phyloP scores from a whole-genome alignment of 53 echinoderm and acorn worm genomes.

The Echinarachnius parma region DNA sequence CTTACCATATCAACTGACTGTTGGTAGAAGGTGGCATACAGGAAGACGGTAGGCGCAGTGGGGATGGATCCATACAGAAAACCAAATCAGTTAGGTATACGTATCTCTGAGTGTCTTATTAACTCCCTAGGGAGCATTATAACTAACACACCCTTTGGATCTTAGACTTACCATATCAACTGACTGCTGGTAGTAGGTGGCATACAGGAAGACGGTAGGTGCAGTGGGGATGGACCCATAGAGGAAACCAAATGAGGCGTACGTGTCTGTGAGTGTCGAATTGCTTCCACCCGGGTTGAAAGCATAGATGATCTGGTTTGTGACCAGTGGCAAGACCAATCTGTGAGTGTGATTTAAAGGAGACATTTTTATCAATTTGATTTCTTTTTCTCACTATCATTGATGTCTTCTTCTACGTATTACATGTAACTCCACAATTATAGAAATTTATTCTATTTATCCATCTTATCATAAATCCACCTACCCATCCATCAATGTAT shows the following conservation, averaged over 20 bases:
- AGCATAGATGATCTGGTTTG: slow-evolving; percentile 56
- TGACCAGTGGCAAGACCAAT: slow-evolving; percentile 65
- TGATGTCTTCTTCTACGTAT: too few species aligned
- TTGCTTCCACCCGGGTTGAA: slow-evolving; percentile 63
- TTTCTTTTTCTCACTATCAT: too few species aligned
- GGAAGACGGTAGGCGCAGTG: slow-evolving; percentile 76
- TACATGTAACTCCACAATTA: too few species aligned
- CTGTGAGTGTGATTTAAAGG: slow-evolving; percentile 37
- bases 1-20: slow-evolving; percentile 63
- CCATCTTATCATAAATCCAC: neutral
- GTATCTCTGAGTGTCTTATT: slow-evolving; percentile 55
- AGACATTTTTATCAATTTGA: too few species aligned
- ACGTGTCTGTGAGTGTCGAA: slow-evolving; percentile 54
- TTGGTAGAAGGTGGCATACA: slow-evolving; percentile 76
- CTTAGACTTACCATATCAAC: slow-evolving; percentile 56
- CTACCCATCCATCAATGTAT: neutral
- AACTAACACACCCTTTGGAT: too few species aligned
- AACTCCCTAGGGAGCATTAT: slow-evolving; percentile 63
- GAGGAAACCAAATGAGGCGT: slow-evolving; percentile 76
- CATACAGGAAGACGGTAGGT: slow-evolving; percentile 78
- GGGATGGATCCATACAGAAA: slow-evolving; percentile 87
- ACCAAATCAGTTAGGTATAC: slow-evolving; percentile 65
- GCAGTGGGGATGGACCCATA: slow-evolving; percentile 87
- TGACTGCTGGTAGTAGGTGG: slow-evolving; percentile 65
- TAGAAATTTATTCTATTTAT: too few species aligned